phyloP scores from a whole-genome alignment of 2,797 vertebrate genomes.

The Thripadectes ignobilis region DNA sequence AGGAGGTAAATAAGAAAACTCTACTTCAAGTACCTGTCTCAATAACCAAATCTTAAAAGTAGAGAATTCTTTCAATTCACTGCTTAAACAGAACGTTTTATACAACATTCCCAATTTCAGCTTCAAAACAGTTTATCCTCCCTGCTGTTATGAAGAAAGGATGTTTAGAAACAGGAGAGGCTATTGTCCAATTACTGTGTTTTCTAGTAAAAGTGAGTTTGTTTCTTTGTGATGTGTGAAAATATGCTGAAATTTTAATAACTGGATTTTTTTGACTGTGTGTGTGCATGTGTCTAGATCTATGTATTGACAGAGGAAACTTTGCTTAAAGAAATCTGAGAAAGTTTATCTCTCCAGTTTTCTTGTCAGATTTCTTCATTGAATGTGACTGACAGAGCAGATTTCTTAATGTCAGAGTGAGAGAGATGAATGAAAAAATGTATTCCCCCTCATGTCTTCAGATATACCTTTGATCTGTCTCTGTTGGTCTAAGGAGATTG shows the following conservation, averaged over 20 bases:
- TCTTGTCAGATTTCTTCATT: neutral
- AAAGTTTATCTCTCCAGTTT: neutral
- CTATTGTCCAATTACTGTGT: neutral
- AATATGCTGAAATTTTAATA: neutral
- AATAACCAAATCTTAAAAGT: neutral
- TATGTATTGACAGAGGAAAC: neutral
- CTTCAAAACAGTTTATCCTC: neutral
- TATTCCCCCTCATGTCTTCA: neutral
- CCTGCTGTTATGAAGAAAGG: neutral
- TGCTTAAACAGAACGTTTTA: neutral
- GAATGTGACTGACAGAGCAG: neutral
- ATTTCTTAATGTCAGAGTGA: neutral
- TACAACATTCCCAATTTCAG: neutral
- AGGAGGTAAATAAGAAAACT: neutral
- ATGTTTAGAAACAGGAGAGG: neutral
- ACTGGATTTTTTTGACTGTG: neutral
- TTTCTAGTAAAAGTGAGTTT: neutral
- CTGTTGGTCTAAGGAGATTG: neutral
- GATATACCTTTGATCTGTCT: neutral
- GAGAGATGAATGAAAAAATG: neutral
- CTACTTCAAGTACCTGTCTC: neutral
- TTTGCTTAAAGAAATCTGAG: neutral
- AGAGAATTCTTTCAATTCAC: neutral
- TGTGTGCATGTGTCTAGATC: rapidly evolving
- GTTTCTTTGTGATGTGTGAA: neutral